Evolutionary conservation across 2,797 vertebrate genomes (phyloP).

Genomic region (Gymnothorax reevesii): DNA sequence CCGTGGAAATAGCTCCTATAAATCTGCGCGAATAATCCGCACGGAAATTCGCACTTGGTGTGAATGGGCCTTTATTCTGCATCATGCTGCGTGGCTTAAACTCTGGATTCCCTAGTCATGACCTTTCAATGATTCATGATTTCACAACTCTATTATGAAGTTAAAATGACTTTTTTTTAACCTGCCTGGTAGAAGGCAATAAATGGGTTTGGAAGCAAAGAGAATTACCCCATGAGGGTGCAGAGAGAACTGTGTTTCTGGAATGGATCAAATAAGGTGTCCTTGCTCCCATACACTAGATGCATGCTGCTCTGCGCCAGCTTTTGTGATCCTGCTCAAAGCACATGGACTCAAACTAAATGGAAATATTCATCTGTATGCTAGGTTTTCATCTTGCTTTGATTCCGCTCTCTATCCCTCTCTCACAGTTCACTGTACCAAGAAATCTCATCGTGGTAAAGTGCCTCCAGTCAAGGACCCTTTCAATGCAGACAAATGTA

Average conservation of each 20-base stretch:
- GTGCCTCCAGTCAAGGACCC: not conserved
- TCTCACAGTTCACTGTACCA: not conserved
- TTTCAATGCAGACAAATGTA: not conserved
- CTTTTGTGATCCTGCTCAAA: not conserved
- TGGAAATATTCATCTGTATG: not conserved
- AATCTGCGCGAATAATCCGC: too few species aligned
- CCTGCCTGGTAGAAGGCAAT: not conserved
- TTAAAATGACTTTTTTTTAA: too few species aligned
- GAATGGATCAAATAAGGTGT: not conserved
- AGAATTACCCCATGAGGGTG: not conserved
- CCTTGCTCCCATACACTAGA: not conserved
- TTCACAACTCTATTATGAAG: not conserved
- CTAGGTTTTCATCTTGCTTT: not conserved
- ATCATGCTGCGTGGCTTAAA: not conserved
- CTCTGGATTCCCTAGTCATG: not conserved
- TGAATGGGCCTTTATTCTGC: too few species aligned
- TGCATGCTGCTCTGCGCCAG: not conserved
- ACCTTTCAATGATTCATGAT: not conserved
- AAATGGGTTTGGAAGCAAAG: not conserved
- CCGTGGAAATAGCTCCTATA: too few species aligned
- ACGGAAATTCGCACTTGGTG: too few species aligned
- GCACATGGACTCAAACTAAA: not conserved
- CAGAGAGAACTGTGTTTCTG: not conserved
- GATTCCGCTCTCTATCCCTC: not conserved
- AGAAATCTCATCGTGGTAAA: not conserved